These are phyloP conservation scores for Heliconius cydno DNA, from an alignment of 2,888 invertebrate genomes.

Conservation along the genomic window DNA sequence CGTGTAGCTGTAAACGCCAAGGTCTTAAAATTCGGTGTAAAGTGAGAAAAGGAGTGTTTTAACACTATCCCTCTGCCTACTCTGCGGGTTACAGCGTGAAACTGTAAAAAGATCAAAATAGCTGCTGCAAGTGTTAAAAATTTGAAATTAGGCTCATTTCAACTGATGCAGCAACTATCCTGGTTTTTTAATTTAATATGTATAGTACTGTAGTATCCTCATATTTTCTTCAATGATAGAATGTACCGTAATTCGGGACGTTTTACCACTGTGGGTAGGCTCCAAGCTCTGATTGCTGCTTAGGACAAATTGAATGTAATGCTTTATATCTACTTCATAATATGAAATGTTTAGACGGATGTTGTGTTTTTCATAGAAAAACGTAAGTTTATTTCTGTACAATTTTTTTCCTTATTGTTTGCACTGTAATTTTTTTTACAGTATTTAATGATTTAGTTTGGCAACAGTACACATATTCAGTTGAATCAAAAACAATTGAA, in stretches of 20 bases:
- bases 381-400: no score
- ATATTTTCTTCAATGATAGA: slow-evolving; percentile 7
- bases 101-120: no score
- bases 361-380: not conserved
- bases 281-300: slow-evolving; percentile 51
- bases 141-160: no score
- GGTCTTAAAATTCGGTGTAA: no score
- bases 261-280: slow-evolving; percentile 40
- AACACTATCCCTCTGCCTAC: no score
- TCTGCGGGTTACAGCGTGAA: not conserved
- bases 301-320: slow-evolving; percentile 50
- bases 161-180: no score
- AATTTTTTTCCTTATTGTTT: not conserved
- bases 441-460: no score
- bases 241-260: not conserved
- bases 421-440: not conserved
- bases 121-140: not conserved
- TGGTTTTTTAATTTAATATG: not conserved
- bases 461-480: no score
- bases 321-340: slow-evolving; percentile 37
- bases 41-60: no score
- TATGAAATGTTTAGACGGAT: slow-evolving; percentile 37
- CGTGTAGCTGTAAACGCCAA: no score
- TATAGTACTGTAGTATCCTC: not conserved
- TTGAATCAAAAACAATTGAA: no score